Conservation (phyloP, 2,888 invertebrate genomes). For the Troides oblongomaculatus region DNA sequence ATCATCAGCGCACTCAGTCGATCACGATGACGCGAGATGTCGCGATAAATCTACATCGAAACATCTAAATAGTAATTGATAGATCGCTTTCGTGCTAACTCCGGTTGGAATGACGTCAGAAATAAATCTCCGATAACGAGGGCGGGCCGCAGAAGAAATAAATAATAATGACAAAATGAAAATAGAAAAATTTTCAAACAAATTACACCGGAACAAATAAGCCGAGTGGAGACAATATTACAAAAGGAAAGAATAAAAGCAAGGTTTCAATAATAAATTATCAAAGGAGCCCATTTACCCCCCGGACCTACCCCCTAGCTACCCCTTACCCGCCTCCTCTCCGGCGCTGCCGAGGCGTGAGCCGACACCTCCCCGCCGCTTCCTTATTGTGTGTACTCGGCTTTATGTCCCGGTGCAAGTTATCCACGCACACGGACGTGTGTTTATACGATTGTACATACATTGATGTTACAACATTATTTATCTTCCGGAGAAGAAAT, state of each 20-base stretch:
- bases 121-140: slow-evolving; percentile 35
- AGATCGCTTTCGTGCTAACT: not conserved
- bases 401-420: slow-evolving; percentile 42
- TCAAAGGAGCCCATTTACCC: slow-evolving; percentile 52
- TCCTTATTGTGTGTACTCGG: slow-evolving; percentile 63
- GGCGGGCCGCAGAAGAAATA: slow-evolving; percentile 33
- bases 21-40: no score
- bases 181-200: slow-evolving; percentile 48
- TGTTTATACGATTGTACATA: no score
- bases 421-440: not conserved
- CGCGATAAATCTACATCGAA: no score
- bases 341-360: slow-evolving; percentile 46
- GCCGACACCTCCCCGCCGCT: slow-evolving; percentile 65
- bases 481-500: no score
- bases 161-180: slow-evolving; percentile 36
- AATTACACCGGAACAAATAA: slow-evolving; percentile 65
- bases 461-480: no score
- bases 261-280: slow-evolving; percentile 75
- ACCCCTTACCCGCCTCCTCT: not conserved
- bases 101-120: slow-evolving; percentile 11
- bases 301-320: slow-evolving; percentile 2
- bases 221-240: slow-evolving; percentile 64
- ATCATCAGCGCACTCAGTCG: no score
- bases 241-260: slow-evolving; percentile 64
- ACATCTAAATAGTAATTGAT: no score